Evolutionary conservation across 1,140 invertebrate genomes (phyloP).

Genomic region (Halyomorpha halys): DNA sequence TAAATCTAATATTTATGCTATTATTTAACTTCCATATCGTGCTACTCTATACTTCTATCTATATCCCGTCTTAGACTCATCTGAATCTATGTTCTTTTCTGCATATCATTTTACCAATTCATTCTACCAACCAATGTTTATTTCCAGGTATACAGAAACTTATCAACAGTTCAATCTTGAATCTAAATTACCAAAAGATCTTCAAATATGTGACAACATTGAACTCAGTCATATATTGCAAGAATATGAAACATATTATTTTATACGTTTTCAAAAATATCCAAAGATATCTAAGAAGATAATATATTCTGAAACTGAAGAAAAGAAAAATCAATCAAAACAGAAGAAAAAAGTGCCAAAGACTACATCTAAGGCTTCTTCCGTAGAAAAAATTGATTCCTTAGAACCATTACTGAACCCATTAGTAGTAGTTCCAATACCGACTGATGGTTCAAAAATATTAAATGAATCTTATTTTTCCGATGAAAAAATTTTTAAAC

Average conservation of each 20-base stretch:
- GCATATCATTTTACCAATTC: background rate
- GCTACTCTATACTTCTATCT: too few species aligned
- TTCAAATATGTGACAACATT: slow-evolving; percentile 80
- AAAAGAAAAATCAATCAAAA: slow-evolving; percentile 35
- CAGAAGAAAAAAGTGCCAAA: slow-evolving; percentile 30
- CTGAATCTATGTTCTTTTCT: background rate
- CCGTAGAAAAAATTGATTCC: background rate
- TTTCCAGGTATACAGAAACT: slow-evolving; percentile 25
- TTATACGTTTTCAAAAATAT: slow-evolving; percentile 72
- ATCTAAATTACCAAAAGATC: slow-evolving; percentile 54
- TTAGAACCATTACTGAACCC: background rate
- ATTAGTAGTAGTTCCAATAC: background rate
- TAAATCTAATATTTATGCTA: too few species aligned
- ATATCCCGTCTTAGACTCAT: too few species aligned
- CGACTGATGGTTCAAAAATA: background rate
- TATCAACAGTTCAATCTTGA: slow-evolving; percentile 46
- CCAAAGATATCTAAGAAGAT: slow-evolving; percentile 61
- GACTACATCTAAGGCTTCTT: background rate
- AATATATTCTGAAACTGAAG: slow-evolving; percentile 28
- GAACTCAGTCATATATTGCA: slow-evolving; percentile 76
- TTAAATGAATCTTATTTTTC: background rate
- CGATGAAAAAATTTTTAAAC: slow-evolving; percentile 35
- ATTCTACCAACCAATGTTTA: background rate
- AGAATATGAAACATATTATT: slow-evolving; percentile 81
- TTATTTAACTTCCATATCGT: too few species aligned